phyloP scores from a whole-genome alignment of 2,888 invertebrate genomes.

The Elgonia sp. region DNA sequence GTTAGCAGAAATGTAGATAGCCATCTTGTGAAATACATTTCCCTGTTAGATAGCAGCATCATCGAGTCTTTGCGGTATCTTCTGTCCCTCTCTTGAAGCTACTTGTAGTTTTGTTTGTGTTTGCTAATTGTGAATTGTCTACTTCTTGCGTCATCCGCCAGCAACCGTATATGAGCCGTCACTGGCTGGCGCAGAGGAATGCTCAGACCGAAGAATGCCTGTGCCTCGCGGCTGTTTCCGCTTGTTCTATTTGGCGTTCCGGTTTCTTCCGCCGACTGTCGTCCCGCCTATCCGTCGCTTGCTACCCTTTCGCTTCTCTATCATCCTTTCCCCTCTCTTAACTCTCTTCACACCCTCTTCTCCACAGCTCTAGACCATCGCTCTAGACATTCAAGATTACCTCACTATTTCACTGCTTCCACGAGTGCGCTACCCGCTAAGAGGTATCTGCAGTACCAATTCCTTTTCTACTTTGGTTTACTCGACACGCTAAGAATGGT shows the following conservation, averaged over 20 bases:
- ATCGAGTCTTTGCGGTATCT: conserved; percentile 60
- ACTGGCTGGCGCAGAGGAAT: conserved; percentile 81
- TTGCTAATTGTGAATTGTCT: conserved; percentile 87
- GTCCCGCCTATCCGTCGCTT: conserved; percentile 61
- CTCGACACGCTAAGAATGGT: conserved; percentile 57
- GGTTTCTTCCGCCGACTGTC: conserved; percentile 73
- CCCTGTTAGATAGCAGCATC: conserved; percentile 23
- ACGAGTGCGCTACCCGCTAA: conserved; percentile 84
- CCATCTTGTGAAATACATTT: conserved; percentile 70
- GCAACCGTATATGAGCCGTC: conserved; percentile 79
- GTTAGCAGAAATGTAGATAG: neutral
- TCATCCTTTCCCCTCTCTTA: conserved; percentile 59
- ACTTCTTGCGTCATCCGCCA: conserved; percentile 83
- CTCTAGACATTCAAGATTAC: conserved; percentile 84
- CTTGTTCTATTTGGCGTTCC: conserved; percentile 74
- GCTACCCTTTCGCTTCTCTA: conserved; percentile 74
- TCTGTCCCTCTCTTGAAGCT: conserved; percentile 83
- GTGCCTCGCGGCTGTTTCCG: conserved; percentile 78
- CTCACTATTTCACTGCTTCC: conserved; percentile 85
- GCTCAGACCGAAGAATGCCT: conserved; percentile 84
- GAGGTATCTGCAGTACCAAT: conserved; percentile 85
- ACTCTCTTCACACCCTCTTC: conserved; percentile 77
- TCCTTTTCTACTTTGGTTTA: conserved; percentile 75
- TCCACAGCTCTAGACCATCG: conserved; percentile 79
- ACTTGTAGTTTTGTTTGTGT: conserved; percentile 86